phyloP scores from a whole-genome alignment of 2,113 vertebrate genomes.

The Diadophis punctatus region DNA sequence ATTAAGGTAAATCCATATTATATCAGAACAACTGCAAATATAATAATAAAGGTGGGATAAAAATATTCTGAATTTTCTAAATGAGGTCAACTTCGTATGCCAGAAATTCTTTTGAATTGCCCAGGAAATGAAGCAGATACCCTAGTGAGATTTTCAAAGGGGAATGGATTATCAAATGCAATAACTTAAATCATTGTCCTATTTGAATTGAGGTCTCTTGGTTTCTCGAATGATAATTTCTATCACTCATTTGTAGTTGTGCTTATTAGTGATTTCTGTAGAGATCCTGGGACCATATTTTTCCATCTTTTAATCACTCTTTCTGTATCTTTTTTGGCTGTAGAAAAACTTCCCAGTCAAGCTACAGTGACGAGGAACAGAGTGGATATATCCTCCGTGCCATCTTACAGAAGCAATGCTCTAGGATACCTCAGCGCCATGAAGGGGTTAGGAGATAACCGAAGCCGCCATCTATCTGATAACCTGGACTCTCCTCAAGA shows the following conservation, averaged over 20 bases:
- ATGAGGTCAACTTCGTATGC: neutral
- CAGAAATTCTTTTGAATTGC: neutral
- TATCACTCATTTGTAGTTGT: neutral
- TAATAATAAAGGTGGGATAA: neutral
- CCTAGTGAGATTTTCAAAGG: neutral
- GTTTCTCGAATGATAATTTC: neutral
- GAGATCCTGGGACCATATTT: neutral
- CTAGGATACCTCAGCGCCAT: conserved; percentile 75
- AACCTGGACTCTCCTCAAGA: conserved; percentile 86
- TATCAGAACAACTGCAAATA: neutral
- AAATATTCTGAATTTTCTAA: neutral
- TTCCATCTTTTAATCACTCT: neutral
- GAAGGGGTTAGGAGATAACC: conserved; percentile 95
- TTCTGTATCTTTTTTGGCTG: conserved; percentile 41
- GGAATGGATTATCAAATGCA: neutral
- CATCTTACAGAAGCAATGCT: conserved; percentile 56
- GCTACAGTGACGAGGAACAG: neutral
- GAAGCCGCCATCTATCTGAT: conserved; percentile 87
- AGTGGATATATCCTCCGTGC: conserved; percentile 33
- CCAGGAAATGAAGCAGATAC: neutral
- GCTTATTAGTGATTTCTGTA: neutral
- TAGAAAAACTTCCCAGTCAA: conserved; percentile 9
- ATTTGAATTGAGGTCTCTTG: accelerated
- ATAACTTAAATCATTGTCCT: neutral
- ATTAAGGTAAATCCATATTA: neutral